Conservation (phyloP, 2,797 vertebrate genomes). For the Gastrophryne carolinensis region DNA sequence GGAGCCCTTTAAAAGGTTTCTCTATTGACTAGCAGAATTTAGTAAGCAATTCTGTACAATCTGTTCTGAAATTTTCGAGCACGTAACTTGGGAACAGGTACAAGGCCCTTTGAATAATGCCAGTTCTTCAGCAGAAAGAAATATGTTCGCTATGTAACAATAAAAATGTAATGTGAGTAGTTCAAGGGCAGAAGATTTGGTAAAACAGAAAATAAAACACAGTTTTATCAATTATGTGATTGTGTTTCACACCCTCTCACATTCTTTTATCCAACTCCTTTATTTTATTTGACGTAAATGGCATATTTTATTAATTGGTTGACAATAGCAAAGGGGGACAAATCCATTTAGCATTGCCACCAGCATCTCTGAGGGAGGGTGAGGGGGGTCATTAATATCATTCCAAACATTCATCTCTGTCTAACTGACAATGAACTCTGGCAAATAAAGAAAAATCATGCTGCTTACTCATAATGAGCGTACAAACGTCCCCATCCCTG, state of each 20-base stretch:
- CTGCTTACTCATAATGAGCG: conserved; percentile 25
- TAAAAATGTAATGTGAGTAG: not conserved
- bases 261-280: not conserved
- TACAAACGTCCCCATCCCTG: not conserved
- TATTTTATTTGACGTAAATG: not conserved
- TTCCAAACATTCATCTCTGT: conserved; percentile 28
- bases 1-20: too few relatives aligned
- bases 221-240: not conserved
- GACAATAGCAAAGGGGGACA: conserved; percentile 10
- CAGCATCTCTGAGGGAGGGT: not conserved
- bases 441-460: conserved; percentile 26
- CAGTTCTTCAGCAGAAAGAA: not conserved
- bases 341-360: conserved; percentile 6
- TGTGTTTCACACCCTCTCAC: not conserved
- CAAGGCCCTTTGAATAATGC: not conserved
- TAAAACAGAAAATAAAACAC: not conserved
- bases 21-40: too few relatives aligned
- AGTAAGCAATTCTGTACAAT: too few relatives aligned
- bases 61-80: too few relatives aligned
- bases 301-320: conserved; percentile 21
- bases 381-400: conserved; percentile 3
- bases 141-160: not conserved
- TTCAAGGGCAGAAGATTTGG: not conserved
- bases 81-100: too few relatives aligned
- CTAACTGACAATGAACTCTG: conserved; percentile 42